A percentile compares a stretch with the other conserved stretches of the same genome.
Conservation (phyloP, 92 coral and sea anemone species). For the Desmophyllum pertusum region DNA sequence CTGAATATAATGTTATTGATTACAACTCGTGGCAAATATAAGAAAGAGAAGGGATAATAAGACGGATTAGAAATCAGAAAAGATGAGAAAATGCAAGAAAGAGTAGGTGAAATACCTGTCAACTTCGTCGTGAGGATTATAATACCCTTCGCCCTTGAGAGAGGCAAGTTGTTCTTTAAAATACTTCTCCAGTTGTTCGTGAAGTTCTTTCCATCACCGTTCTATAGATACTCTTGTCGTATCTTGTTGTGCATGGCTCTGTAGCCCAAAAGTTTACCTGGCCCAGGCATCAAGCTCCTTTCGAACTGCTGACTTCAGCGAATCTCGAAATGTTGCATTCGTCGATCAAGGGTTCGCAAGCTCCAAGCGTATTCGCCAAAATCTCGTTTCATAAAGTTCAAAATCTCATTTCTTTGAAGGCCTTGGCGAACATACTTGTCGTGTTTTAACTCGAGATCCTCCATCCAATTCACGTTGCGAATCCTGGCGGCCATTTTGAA, state of each 20-base stretch:
- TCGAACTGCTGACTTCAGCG: slow-evolving; percentile 25
- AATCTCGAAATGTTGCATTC: slow-evolving; percentile 44
- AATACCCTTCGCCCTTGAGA: slow-evolving; percentile 37
- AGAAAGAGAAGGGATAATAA: too few relatives aligned
- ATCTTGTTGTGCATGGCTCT: slow-evolving; percentile 48
- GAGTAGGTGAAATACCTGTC: neutral
- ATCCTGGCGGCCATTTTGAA: slow-evolving; percentile 16
- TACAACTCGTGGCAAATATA: too few relatives aligned
- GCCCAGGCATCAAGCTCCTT: slow-evolving; percentile 31
- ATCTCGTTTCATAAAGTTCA: too few relatives aligned
- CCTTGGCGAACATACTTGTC: slow-evolving; percentile 28
- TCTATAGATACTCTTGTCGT: slow-evolving; percentile 24
- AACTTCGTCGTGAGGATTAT: neutral
- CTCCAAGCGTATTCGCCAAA: slow-evolving; percentile 46
- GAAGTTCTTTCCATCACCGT: slow-evolving; percentile 36
- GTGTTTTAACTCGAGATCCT: slow-evolving; percentile 21
- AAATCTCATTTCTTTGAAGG: slow-evolving; percentile 26
- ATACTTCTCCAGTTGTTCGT: slow-evolving; percentile 28
- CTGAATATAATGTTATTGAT: too few relatives aligned
- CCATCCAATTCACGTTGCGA: slow-evolving; percentile 22
- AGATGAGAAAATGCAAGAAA: too few relatives aligned
- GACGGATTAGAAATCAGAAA: too few relatives aligned
- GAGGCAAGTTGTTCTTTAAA: slow-evolving; percentile 39
- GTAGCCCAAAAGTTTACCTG: slow-evolving; percentile 46
- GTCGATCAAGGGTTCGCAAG: slow-evolving; percentile 35